Conservation (phyloP, 2,888 invertebrate genomes). For the Drosophila bunnanda region DNA sequence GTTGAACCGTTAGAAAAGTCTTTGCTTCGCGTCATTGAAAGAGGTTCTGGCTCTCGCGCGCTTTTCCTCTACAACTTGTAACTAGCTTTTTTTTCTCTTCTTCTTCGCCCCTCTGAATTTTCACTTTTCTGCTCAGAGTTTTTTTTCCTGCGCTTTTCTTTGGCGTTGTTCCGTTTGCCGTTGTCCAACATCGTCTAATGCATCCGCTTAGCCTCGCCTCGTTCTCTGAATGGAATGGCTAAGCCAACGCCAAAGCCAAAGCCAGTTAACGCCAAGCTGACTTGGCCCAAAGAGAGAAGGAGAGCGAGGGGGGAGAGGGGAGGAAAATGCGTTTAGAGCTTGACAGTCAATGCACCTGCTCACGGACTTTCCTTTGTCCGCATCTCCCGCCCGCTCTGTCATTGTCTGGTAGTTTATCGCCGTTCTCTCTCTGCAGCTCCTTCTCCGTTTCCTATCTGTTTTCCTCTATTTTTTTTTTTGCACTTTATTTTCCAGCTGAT, state of each 20-base stretch:
- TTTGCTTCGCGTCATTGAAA: constrained; percentile 55
- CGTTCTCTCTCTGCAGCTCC: constrained; percentile 13
- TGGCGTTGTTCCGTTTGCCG: constrained; percentile 55
- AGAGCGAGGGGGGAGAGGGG: neutral
- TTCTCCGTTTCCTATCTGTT: constrained; percentile 1
- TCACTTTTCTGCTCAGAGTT: constrained; percentile 61
- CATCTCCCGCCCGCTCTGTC: constrained; percentile 22
- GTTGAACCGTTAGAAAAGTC: constrained; percentile 40
- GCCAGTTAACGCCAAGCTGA: constrained; percentile 62
- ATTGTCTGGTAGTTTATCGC: constrained; percentile 33
- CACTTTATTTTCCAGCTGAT: constrained; percentile 53
- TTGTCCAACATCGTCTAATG: constrained; percentile 57
- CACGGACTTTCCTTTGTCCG: constrained; percentile 49
- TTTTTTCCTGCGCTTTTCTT: constrained; percentile 22
- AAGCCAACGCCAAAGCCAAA: constrained; percentile 47
- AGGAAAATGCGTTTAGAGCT: constrained; percentile 35
- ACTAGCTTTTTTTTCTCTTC: constrained; percentile 34
- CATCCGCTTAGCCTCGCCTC: constrained; percentile 64
- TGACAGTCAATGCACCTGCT: constrained; percentile 65
- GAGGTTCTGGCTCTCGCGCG: constrained; percentile 11
- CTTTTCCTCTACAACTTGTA: neutral
- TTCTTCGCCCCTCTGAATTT: constrained; percentile 45
- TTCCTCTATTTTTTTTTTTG: neutral
- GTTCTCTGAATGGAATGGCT: constrained; percentile 58
- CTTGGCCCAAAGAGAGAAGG: constrained; percentile 33